Conservation (phyloP, 2,113 vertebrate species). For the Neolamprologus sp. region DNA sequence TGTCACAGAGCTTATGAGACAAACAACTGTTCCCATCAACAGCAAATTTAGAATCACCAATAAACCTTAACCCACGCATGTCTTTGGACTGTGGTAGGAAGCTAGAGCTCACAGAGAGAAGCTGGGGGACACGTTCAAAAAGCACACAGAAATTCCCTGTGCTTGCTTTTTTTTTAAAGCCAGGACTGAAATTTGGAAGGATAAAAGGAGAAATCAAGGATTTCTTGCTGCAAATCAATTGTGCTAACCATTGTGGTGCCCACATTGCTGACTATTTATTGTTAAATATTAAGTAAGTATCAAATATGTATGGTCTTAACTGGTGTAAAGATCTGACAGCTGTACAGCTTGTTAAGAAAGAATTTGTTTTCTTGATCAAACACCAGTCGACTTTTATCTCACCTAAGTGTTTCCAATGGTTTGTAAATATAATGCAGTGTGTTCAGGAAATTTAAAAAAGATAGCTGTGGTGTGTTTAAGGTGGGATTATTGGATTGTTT, state of each 20-base stretch:
- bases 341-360: background rate
- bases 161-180: background rate
- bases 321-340: background rate
- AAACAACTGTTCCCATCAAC: background rate
- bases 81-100: background rate
- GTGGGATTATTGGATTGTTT: background rate
- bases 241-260: background rate
- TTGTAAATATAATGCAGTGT: background rate
- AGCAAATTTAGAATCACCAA: background rate
- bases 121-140: background rate
- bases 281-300: background rate
- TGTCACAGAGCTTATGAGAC: background rate
- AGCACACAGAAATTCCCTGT: background rate
- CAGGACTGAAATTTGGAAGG: background rate
- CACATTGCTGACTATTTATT: background rate
- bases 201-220: background rate
- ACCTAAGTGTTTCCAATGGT: slow-evolving; percentile 4
- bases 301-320: background rate
- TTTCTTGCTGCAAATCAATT: background rate
- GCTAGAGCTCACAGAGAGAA: background rate
- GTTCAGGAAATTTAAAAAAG: background rate
- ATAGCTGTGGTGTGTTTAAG: background rate
- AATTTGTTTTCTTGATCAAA: background rate
- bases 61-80: background rate
- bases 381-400: background rate